These are phyloP conservation scores for Cephalopholis sonnerati DNA, from an alignment of 2,113 vertebrate genomes.

Conservation along the genomic window DNA sequence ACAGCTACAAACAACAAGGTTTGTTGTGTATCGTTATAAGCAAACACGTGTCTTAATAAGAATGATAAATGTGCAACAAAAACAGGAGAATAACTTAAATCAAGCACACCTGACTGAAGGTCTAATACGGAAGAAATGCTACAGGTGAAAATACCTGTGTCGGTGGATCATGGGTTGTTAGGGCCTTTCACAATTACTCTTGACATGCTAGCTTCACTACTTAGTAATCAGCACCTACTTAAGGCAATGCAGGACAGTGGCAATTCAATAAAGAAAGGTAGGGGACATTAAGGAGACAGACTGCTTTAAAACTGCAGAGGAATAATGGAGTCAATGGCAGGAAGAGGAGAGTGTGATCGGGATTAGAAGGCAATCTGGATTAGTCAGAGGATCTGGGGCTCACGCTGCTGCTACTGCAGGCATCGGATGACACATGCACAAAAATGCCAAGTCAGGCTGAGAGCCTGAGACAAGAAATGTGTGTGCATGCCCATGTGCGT, in stretches of 20 bases:
- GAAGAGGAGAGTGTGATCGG: constrained; percentile 45
- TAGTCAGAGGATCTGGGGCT: constrained; percentile 56
- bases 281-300: not conserved
- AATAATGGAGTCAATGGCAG: constrained; percentile 50
- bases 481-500: not conserved
- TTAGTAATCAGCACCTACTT: not conserved
- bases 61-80: not conserved
- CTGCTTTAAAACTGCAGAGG: constrained; percentile 10
- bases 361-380: constrained; percentile 72
- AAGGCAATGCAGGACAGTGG: not conserved
- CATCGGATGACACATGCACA: constrained; percentile 50
- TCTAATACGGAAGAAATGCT: not conserved
- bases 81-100: not conserved
- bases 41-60: not conserved
- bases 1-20: not conserved
- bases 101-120: not conserved
- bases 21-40: not conserved
- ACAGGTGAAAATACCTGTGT: not conserved
- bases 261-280: not conserved
- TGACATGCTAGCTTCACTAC: not conserved
- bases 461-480: constrained; percentile 24
- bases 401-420: constrained; percentile 44
- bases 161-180: not conserved
- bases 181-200: not conserved
- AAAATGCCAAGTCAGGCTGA: constrained; percentile 61